Evolutionary conservation across 2,888 invertebrate genomes (phyloP).

Genomic region (Sacculina carcini): DNA sequence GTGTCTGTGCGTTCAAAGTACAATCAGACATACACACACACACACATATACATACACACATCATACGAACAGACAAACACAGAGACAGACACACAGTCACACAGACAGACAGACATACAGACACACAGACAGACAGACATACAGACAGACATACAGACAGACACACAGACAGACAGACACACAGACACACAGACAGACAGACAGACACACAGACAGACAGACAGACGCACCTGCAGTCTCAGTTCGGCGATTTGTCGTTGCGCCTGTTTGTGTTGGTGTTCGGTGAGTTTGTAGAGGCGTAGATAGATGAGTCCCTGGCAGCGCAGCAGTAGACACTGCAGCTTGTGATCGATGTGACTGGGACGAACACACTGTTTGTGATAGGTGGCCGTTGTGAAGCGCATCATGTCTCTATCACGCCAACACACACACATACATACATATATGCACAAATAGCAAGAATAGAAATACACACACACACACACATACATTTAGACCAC

Average conservation of each 20-base stretch:
- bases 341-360: background rate
- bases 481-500: background rate
- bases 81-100: too few species aligned
- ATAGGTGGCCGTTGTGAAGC: background rate
- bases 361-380: background rate
- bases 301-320: slow-evolving; percentile 1
- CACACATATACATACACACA: too few species aligned
- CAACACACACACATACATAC: background rate
- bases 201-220: too few species aligned
- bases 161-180: too few species aligned
- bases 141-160: too few species aligned
- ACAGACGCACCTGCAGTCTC: background rate
- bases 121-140: too few species aligned
- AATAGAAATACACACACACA: background rate
- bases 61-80: too few species aligned
- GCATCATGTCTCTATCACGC: slow-evolving; percentile 1
- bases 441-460: background rate
- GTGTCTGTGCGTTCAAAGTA: too few species aligned
- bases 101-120: too few species aligned
- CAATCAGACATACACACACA: too few species aligned
- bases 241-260: background rate
- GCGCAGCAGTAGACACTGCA: slow-evolving; percentile 2
- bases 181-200: too few species aligned
- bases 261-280: background rate
- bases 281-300: background rate